Conservation (phyloP, 2,797 vertebrate species). For the Myotis daubentonii region DNA sequence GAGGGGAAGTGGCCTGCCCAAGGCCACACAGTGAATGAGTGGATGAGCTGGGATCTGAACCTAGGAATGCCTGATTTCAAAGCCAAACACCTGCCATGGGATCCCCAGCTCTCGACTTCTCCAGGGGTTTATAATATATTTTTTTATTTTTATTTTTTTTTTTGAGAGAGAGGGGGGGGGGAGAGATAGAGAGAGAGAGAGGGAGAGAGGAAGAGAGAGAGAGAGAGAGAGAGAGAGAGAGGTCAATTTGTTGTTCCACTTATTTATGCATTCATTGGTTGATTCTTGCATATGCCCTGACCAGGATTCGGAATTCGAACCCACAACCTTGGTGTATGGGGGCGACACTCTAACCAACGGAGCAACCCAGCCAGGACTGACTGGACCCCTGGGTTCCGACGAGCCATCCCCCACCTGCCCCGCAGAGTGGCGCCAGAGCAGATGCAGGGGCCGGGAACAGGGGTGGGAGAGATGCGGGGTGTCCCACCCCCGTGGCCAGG, state of each 20-base stretch:
- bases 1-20: background rate
- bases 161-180: too few relatives aligned
- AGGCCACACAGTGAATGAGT: background rate
- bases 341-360: background rate
- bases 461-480: rapidly evolving
- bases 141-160: too few relatives aligned
- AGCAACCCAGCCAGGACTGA: background rate
- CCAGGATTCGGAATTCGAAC: background rate
- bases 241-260: too few relatives aligned
- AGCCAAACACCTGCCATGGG: background rate
- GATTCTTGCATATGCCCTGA: background rate
- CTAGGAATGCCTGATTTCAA: background rate
- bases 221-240: too few relatives aligned
- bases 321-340: background rate
- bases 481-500: rapidly evolving
- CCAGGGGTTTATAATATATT: background rate
- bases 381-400: background rate
- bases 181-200: too few relatives aligned
- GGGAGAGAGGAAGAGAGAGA: too few relatives aligned
- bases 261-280: background rate
- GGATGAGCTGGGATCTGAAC: background rate
- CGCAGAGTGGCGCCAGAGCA: too few relatives aligned
- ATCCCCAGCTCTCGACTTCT: background rate
- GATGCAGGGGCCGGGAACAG: rapidly evolving
- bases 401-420: rapidly evolving